A percentile compares a stretch with the other conserved stretches of the same genome.
These are phyloP conservation scores for Mobula birostris DNA, from an alignment of 2,113 vertebrate genomes.

Conservation along the genomic window DNA sequence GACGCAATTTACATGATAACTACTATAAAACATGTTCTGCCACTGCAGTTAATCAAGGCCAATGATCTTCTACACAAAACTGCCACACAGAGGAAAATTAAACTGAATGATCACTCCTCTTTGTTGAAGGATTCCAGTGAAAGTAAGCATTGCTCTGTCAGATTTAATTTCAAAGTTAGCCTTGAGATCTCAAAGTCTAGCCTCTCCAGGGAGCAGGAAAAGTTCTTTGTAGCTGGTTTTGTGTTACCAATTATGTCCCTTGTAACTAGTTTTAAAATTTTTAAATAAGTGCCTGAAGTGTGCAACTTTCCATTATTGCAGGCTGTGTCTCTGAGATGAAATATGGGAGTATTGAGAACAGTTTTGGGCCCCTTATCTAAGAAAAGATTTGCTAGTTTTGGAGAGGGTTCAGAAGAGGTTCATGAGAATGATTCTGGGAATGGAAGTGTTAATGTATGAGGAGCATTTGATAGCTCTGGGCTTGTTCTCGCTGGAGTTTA, in stretches of 20 bases:
- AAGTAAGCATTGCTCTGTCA: not conserved
- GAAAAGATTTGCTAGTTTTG: too few relatives aligned
- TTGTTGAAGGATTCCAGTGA: not conserved
- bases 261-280: constrained; percentile 27
- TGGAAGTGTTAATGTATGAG: too few relatives aligned
- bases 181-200: not conserved
- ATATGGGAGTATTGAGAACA: too few relatives aligned
- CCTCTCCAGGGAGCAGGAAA: not conserved
- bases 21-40: not conserved
- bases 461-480: too few relatives aligned
- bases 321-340: not conserved
- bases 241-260: not conserved
- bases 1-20: not conserved
- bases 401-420: too few relatives aligned
- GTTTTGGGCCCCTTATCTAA: too few relatives aligned
- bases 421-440: too few relatives aligned
- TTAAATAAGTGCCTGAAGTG: constrained; percentile 9
- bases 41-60: not conserved
- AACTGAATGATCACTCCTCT: not conserved
- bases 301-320: not conserved
- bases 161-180: not conserved
- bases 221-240: not conserved
- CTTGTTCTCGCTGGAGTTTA: too few relatives aligned
- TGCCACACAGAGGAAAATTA: not conserved
- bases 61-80: not conserved